These are phyloP conservation scores for Flexamia atlantica DNA, from an alignment of 2,888 invertebrate genomes.

Conservation along the genomic window DNA sequence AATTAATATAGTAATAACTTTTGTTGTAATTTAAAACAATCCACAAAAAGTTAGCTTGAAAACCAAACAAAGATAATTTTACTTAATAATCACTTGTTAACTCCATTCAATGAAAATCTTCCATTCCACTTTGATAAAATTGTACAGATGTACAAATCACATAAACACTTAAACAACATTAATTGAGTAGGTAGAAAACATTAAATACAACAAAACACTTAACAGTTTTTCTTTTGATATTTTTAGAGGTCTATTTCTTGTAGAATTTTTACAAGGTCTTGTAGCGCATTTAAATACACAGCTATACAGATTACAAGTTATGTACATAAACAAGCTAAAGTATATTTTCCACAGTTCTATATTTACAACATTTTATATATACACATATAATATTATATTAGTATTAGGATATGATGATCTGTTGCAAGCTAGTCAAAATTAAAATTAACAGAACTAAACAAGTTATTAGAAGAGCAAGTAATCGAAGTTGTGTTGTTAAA, in stretches of 20 bases:
- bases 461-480: too few species aligned
- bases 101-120: conserved; percentile 1
- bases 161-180: conserved; percentile 42
- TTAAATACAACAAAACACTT: conserved; percentile 32
- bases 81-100: not conserved
- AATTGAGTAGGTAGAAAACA: conserved; percentile 49
- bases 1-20: too few species aligned
- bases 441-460: too few species aligned
- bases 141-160: conserved; percentile 18
- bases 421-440: too few species aligned
- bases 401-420: not conserved
- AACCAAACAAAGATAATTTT: not conserved
- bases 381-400: not conserved
- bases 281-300: conserved; percentile 46
- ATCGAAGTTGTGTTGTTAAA: too few species aligned
- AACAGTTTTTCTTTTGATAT: conserved; percentile 14
- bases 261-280: conserved; percentile 49
- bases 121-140: conserved; percentile 1
- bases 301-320: conserved; percentile 33
- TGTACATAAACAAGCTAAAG: conserved; percentile 10
- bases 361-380: conserved; percentile 19
- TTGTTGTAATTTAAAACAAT: too few species aligned
- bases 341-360: conserved; percentile 5
- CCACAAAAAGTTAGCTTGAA: not conserved
- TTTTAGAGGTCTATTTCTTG: conserved; percentile 8